Evolutionary conservation across 2,888 invertebrate genomes (phyloP).

Genomic region (Drosophila paranaensis): DNA sequence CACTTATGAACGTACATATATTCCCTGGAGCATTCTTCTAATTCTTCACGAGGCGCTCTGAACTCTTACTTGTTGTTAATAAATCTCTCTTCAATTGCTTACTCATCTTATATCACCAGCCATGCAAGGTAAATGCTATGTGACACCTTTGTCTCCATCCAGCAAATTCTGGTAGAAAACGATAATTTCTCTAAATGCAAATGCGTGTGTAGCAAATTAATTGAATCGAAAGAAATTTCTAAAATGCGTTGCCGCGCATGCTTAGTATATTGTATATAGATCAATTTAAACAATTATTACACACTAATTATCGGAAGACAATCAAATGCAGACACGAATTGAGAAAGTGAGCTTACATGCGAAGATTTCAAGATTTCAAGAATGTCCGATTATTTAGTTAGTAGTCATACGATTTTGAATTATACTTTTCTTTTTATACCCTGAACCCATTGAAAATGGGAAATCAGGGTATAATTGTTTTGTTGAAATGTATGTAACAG

Average conservation of each 20-base stretch:
- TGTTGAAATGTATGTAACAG: too few species aligned
- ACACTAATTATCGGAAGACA: slow-evolving; percentile 62
- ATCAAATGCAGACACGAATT: slow-evolving; percentile 31
- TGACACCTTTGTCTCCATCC: neutral
- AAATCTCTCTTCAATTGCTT: neutral
- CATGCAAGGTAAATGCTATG: neutral
- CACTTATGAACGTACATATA: too few species aligned
- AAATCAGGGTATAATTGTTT: too few species aligned
- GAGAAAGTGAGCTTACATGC: slow-evolving; percentile 62
- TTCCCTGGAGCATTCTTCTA: too few species aligned
- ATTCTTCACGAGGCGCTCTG: too few species aligned
- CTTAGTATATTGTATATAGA: slow-evolving; percentile 42
- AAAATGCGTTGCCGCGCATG: slow-evolving; percentile 39
- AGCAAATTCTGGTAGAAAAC: neutral
- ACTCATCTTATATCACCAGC: neutral
- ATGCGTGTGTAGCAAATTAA: slow-evolving; percentile 77
- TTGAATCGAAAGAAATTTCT: slow-evolving; percentile 27
- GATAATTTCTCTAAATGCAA: slow-evolving; percentile 28
- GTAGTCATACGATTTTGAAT: neutral
- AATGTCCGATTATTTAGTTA: neutral
- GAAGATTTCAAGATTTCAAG: neutral
- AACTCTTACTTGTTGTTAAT: neutral
- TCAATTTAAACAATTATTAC: slow-evolving; percentile 70
- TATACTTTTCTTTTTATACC: neutral
- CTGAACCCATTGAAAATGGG: too few species aligned